Conservation (phyloP, 2,797 vertebrate species). For the Phrynocephalus forsythii region DNA sequence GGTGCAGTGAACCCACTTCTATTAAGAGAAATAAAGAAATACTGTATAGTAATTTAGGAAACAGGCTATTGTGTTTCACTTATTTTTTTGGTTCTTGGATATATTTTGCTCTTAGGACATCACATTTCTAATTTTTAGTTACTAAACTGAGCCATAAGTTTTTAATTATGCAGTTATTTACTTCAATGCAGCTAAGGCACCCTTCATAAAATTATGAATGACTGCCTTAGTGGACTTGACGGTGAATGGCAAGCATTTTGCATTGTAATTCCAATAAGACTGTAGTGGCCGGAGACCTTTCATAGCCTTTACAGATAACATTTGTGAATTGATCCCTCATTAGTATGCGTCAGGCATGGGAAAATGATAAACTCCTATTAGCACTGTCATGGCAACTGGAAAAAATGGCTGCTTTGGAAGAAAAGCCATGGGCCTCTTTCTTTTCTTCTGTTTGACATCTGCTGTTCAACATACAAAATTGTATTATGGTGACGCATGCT, state of each 20-base stretch:
- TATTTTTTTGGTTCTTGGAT: conserved; percentile 5
- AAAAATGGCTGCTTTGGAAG: conserved; percentile 87
- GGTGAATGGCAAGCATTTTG: background rate
- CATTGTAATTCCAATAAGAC: conserved; percentile 10
- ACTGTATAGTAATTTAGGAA: background rate
- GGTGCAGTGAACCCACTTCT: background rate
- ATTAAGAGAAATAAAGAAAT: background rate
- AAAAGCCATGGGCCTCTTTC: conserved; percentile 83
- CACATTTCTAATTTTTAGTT: conserved; percentile 10
- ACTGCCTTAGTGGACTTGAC: rapidly evolving
- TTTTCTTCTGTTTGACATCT: conserved; percentile 91
- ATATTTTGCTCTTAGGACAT: conserved; percentile 32
- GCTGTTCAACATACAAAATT: conserved; percentile 90
- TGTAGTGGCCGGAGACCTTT: conserved; percentile 52
- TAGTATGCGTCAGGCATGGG: conserved; percentile 82
- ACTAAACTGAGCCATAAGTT: rapidly evolving
- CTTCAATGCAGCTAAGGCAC: background rate
- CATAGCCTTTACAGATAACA: conserved; percentile 76
- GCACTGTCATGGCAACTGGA: conserved; percentile 89
- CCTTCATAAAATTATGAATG: background rate
- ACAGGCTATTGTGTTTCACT: background rate
- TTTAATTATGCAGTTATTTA: background rate
- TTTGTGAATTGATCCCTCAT: conserved; percentile 75
- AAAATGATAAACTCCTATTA: conserved; percentile 89
- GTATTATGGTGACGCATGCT: conserved; percentile 76